Percentiles rank a stretch among this genome's conserved stretches.
These are phyloP conservation scores for Netelia melanura DNA, from an alignment of 2,888 invertebrate genomes.

Conservation along the genomic window DNA sequence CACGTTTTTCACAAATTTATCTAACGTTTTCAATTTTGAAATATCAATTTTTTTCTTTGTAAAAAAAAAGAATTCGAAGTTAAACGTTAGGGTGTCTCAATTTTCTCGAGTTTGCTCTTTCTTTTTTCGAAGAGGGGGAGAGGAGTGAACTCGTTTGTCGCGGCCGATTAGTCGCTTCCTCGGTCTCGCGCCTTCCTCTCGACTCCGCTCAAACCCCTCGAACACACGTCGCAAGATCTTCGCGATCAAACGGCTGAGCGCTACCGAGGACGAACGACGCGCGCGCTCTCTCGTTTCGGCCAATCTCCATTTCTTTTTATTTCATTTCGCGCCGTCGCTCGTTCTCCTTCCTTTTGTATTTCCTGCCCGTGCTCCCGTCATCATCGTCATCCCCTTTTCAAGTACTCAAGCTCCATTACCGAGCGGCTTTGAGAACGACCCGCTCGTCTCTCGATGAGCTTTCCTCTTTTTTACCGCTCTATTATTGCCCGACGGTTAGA, in stretches of 20 bases:
- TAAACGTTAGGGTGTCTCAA: slow-evolving; percentile 38
- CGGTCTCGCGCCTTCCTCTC: slow-evolving; percentile 60
- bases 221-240: slow-evolving; percentile 55
- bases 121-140: slow-evolving; percentile 11
- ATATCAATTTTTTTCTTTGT: not conserved
- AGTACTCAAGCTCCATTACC: slow-evolving; percentile 83
- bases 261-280: slow-evolving; percentile 79
- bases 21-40: not conserved
- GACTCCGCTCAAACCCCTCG: not conserved
- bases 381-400: slow-evolving; percentile 68
- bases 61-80: not conserved
- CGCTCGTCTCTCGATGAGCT: slow-evolving; percentile 69
- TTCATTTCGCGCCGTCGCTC: slow-evolving; percentile 62
- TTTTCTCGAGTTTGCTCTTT: not conserved
- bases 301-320: slow-evolving; percentile 69
- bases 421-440: slow-evolving; percentile 78
- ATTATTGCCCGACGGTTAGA: slow-evolving; percentile 68
- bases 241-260: slow-evolving; percentile 82
- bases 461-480: slow-evolving; percentile 71
- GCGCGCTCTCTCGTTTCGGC: slow-evolving; percentile 76
- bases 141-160: slow-evolving; percentile 63
- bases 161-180: slow-evolving; percentile 73
- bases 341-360: slow-evolving; percentile 52
- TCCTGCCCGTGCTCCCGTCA: slow-evolving; percentile 48
- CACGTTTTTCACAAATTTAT: slow-evolving; percentile 19